Evolutionary conservation across 1,140 invertebrate genomes (phyloP).

Genomic region (Rhagoletis pomonella): DNA sequence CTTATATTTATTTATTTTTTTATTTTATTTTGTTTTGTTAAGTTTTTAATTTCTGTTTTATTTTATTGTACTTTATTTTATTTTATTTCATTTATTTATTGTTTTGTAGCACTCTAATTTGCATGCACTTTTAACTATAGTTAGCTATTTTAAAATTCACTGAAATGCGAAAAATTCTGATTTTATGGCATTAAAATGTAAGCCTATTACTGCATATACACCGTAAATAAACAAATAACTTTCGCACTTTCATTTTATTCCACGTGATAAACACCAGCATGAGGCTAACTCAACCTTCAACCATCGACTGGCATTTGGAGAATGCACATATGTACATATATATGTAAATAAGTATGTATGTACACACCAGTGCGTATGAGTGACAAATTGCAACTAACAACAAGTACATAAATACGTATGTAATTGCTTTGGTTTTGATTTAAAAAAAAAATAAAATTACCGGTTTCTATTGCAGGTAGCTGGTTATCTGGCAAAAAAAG

Average conservation of each 20-base stretch:
- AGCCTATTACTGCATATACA: neutral
- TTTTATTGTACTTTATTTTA: no score
- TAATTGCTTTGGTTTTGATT: neutral
- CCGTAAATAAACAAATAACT: neutral
- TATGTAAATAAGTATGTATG: neutral
- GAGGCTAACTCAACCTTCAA: constrained; percentile 28
- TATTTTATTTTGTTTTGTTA: no score
- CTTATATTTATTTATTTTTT: no score
- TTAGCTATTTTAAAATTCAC: no score
- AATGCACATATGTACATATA: neutral
- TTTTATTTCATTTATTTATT: no score
- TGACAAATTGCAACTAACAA: neutral
- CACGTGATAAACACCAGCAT: neutral
- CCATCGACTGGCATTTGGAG: neutral
- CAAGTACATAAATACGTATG: neutral
- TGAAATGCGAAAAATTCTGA: no score
- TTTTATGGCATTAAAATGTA: no score
- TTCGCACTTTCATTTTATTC: constrained; percentile 33
- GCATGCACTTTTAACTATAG: no score
- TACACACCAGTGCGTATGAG: constrained; percentile 43
- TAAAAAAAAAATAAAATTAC: neutral
- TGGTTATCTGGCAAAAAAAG: neutral
- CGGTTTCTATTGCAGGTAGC: constrained; percentile 12
- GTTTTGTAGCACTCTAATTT: no score
- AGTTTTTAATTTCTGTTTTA: no score